phyloP scores from a whole-genome alignment of 2,797 vertebrate species.

The Corythornis leucogaster region DNA sequence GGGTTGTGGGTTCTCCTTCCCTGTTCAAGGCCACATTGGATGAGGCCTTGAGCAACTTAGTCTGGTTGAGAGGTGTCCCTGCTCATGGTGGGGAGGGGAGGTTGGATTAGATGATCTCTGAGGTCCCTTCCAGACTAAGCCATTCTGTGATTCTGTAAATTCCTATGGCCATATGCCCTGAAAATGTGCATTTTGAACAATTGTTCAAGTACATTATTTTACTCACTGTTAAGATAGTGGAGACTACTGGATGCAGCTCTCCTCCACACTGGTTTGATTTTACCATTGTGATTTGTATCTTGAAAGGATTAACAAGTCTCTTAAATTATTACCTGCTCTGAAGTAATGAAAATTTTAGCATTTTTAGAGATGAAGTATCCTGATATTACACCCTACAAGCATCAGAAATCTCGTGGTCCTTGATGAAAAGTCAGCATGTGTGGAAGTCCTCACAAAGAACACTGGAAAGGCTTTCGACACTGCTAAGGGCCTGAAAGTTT shows the following conservation, averaged over 20 bases:
- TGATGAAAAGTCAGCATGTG: not conserved
- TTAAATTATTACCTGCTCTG: not conserved
- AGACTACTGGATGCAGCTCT: not conserved
- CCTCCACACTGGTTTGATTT: not conserved
- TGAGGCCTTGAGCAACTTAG: too few relatives aligned
- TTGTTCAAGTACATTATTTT: not conserved
- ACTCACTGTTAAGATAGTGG: not conserved
- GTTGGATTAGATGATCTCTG: too few relatives aligned
- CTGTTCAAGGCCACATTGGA: too few relatives aligned
- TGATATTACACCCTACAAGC: rapidly evolving
- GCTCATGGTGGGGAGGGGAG: too few relatives aligned
- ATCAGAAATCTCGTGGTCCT: not conserved
- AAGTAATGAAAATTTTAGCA: not conserved
- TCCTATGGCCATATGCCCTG: not conserved
- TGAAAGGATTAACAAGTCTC: not conserved
- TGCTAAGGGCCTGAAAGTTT: not conserved
- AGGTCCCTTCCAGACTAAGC: too few relatives aligned
- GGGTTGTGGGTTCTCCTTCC: too few relatives aligned
- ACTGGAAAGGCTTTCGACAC: not conserved
- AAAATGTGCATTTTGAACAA: not conserved
- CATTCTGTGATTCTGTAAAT: too few relatives aligned
- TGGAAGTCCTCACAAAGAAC: not conserved
- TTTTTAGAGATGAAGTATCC: not conserved
- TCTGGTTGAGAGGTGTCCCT: too few relatives aligned
- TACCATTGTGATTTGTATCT: not conserved